Percentiles rank a stretch among this genome's conserved stretches.
These are phyloP conservation scores for Sitophilus oryzae DNA, from an alignment of 1,140 invertebrate species.

Conservation along the genomic window DNA sequence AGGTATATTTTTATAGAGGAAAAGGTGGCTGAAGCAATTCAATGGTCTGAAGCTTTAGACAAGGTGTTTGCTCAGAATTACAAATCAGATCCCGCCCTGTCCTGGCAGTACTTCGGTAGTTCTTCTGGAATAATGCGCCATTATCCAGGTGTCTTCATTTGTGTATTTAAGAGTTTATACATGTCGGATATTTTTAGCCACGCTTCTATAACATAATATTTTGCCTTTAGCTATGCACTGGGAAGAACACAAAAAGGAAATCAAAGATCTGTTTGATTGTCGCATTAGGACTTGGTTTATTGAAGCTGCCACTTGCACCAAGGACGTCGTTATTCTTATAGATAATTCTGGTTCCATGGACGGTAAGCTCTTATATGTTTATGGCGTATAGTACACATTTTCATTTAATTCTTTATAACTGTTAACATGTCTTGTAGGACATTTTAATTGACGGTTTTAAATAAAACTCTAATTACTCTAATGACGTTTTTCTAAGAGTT, in stretches of 20 bases:
- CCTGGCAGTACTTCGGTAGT: slow-evolving; percentile 96
- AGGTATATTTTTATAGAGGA: slow-evolving; percentile 47
- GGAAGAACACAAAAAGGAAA: slow-evolving; percentile 45
- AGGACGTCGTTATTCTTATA: slow-evolving; percentile 93
- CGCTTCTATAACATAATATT: slow-evolving; percentile 1
- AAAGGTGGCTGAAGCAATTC: slow-evolving; percentile 65
- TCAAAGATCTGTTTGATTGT: slow-evolving; percentile 72
- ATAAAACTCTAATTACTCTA: too few relatives aligned
- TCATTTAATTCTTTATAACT: too few relatives aligned
- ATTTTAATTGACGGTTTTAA: too few relatives aligned
- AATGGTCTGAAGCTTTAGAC: slow-evolving; percentile 83
- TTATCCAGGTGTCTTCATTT: slow-evolving; percentile 83
- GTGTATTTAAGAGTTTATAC: slow-evolving; percentile 33
- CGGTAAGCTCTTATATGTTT: slow-evolving; percentile 57
- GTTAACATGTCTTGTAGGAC: too few relatives aligned
- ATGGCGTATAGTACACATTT: too few relatives aligned
- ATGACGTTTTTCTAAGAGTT: too few relatives aligned
- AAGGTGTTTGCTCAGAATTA: slow-evolving; percentile 82
- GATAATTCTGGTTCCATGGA: slow-evolving; percentile 98
- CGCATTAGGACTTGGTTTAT: slow-evolving; percentile 90
- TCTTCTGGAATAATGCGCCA: slow-evolving; percentile 85
- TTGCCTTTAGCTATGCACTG: slow-evolving; percentile 46
- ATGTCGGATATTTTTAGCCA: neutral
- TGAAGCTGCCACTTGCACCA: slow-evolving; percentile 93
- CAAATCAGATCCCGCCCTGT: slow-evolving; percentile 78